Evolutionary conservation across 2,888 invertebrate genomes (phyloP), one percentile per base, ranked within the genome.

Genomic region (Blastobasis lacticolella): DNA sequence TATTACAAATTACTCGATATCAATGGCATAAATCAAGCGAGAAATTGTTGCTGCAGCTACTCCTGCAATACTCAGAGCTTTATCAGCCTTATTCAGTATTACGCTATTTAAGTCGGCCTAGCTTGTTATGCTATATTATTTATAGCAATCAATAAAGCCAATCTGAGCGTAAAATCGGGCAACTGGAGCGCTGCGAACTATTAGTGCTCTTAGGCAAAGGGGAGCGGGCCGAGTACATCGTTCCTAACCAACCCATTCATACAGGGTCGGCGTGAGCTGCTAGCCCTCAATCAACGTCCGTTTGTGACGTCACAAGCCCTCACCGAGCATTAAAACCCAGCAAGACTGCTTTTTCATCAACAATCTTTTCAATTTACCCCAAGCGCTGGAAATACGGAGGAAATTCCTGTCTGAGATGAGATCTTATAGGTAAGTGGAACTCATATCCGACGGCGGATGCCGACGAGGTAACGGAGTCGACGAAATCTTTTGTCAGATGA

Each of bases 351-450:
- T 47, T 47, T 52, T 51, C 48, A 51, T 38, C 51, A 46, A 37
- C 5, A 38, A 49, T 43, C 46, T 52, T 52, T 52, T 52, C 52
- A 52, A 49, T 52, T 49, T 52, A 40, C 49, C 38, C 36, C 6
- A 38, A 46, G 44, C 45, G 52, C 6, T 8, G 47, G 36, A 36
- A 38, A 40, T 42, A 44, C 46, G 37, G 45, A 41, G 37, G 46
- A 46, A 49, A 49, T 54, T 54, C 54, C 54, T 54, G 54, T 44
- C 51, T 49, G 51, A 40, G 42, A 54, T 46, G 54, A 54, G 51
- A 54, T 54, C 54, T 46, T 49, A 51, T 54, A 49, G 38, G 45
- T 46, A 50, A 41, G 41, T 41, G 47, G 43, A 47, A 37, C 46
- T 48, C 48, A 54, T 54, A 54, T 54, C 54, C 54, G 49, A 44